Base-by-base conservation (phyloP, 2,113 vertebrate genomes). In the Lamprotornis superbus region DNA sequence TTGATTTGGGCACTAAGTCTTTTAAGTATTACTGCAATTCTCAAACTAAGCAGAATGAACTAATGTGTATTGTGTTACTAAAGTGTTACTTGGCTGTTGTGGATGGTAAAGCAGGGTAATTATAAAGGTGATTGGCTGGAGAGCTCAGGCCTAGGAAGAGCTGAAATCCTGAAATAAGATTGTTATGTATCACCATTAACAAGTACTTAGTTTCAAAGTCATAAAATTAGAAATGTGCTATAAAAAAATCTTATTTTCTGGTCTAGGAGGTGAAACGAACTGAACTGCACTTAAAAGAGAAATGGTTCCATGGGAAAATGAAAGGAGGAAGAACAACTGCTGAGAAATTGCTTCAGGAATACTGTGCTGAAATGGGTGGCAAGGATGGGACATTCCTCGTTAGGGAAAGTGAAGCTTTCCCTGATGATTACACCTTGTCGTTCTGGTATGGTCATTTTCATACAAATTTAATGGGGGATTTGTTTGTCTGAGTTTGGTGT, bases 231-330 rank as follows among this genome's bases (percentile, higher is more conserved):
- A 91, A 88, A 52, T 28, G 33, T 1, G 3, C 14, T 59, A 6
- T 63, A 50, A 82, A 83, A 81, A 50, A 44, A 16, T 47, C 12
- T 90, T 68, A 31, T 78, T 65, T 71, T 93, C 44, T 59, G 90
- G 8, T 89, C 52, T 79, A 99, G 98, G 97, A 97, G 15, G 87
- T 96, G 35, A 97, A 98, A 74, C 89, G 83, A 27, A 98, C 98
- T 50, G 98, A 99, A 47, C 94, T 98, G 85, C 99, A 99, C 90
- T 97, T 96, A 40, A 97, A 97, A 40, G 99, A 99, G 97, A 98
- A 98, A 20, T 99, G 99, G 99, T 99, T 99, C 92, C 99, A 99
- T 19, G 98, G 99, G 12, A 98, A 97, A 53, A 98, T 99, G 96
- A 97, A 95, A 39, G 99, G 99, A 16, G 98, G 98, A 49, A 95